Conservation (phyloP, 2,113 vertebrate genomes). For the Shinisaurus crocodilurus region DNA sequence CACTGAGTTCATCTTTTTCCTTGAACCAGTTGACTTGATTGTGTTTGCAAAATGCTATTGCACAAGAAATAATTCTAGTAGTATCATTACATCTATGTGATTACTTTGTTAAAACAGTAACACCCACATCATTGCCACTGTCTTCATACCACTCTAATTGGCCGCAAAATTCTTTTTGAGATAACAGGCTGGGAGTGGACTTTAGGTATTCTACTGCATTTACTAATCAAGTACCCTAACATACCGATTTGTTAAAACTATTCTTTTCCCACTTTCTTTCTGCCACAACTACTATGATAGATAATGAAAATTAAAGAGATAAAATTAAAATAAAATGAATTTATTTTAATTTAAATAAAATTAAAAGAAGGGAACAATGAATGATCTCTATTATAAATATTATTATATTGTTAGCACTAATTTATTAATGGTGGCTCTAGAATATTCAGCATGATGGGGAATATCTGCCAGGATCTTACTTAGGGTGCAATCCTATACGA, state of each 20-base stretch:
- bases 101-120: conserved; percentile 39
- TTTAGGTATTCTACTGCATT: conserved; percentile 27
- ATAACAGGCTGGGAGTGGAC: background rate
- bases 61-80: conserved; percentile 31
- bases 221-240: conserved; percentile 49
- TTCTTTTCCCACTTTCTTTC: conserved; percentile 58
- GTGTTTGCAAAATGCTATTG: conserved; percentile 50
- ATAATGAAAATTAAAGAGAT: conserved; percentile 55
- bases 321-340: too few relatives aligned
- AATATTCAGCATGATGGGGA: conserved; percentile 46
- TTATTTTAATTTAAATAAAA: too few relatives aligned
- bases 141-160: background rate
- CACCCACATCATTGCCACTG: background rate
- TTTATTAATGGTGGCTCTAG: conserved; percentile 43
- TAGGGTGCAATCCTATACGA: background rate
- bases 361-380: conserved; percentile 19
- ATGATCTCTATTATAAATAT: conserved; percentile 34
- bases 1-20: conserved; percentile 33
- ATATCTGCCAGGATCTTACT: conserved; percentile 53
- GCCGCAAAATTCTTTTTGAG: background rate
- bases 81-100: conserved; percentile 30
- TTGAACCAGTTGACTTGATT: conserved; percentile 29
- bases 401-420: conserved; percentile 17
- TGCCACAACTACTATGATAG: conserved; percentile 58
- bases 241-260: conserved; percentile 45